Conservation (phyloP, 2,888 invertebrate genomes). For the Ecliptopera silaceata region DNA sequence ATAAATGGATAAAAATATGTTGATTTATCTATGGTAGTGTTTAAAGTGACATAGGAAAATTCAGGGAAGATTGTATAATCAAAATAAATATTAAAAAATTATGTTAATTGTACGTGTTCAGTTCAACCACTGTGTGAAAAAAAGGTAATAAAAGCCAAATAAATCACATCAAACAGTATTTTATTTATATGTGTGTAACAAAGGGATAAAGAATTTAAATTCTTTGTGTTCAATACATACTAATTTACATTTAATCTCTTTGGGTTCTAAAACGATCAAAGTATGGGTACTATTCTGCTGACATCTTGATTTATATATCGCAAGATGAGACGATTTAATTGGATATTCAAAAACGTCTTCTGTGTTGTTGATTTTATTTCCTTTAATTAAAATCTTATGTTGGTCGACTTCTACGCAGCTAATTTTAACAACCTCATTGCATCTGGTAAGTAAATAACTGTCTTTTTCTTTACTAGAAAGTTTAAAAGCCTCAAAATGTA, state of each 20-base stretch:
- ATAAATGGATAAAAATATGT: too few relatives aligned
- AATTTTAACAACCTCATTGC: conserved; percentile 12
- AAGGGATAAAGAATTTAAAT: conserved; percentile 18
- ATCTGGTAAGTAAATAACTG: not conserved
- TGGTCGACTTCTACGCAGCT: not conserved
- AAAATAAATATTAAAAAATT: too few relatives aligned
- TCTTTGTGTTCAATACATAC: conserved; percentile 3
- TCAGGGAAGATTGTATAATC: too few relatives aligned
- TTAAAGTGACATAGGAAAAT: too few relatives aligned
- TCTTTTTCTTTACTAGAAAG: conserved; percentile 11
- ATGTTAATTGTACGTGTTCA: not conserved
- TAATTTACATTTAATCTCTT: conserved; percentile 19
- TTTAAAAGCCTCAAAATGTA: conserved; percentile 17
- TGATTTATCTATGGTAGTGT: too few relatives aligned
- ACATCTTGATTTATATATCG: conserved; percentile 14
- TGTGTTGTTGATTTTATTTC: conserved; percentile 11
- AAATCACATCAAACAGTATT: not conserved
- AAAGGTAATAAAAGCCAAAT: not conserved
- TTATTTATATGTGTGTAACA: conserved; percentile 21
- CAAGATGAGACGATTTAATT: not conserved
- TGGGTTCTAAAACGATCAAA: conserved; percentile 20
- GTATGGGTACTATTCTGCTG: conserved; percentile 15
- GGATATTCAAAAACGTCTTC: conserved; percentile 17
- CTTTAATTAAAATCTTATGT: conserved; percentile 6
- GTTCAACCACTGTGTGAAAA: not conserved